Percentiles rank a stretch among this genome's conserved stretches.
Evolutionary conservation across 2,797 vertebrate genomes (phyloP).

Genomic region (Microctenopoma steveboyesi): DNA sequence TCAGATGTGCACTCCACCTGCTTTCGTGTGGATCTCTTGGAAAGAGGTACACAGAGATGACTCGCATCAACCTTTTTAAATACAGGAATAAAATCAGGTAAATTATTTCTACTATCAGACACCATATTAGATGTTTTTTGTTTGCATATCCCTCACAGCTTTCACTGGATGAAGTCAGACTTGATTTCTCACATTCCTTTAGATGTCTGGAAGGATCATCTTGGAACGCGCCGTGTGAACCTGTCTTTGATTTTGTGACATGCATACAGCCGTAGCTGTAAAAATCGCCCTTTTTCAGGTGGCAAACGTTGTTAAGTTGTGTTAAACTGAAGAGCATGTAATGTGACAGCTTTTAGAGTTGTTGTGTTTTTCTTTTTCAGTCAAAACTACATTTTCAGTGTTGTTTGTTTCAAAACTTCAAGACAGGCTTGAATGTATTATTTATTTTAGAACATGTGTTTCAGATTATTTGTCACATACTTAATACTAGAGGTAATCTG

Average conservation of each 20-base stretch:
- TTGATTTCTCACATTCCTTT: slow-evolving; percentile 9
- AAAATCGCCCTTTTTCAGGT: too few relatives aligned
- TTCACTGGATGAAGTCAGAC: slow-evolving; percentile 1
- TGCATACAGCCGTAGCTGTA: too few relatives aligned
- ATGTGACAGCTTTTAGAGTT: slow-evolving; percentile 23
- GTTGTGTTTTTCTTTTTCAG: slow-evolving; percentile 20
- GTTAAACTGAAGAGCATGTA: neutral
- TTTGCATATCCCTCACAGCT: slow-evolving; percentile 1
- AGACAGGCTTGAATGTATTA: slow-evolving; percentile 22
- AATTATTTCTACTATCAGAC: neutral
- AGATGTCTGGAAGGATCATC: slow-evolving; percentile 14
- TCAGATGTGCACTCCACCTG: slow-evolving; percentile 46
- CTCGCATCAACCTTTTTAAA: neutral
- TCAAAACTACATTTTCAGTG: neutral
- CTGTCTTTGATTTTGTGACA: slow-evolving; percentile 3
- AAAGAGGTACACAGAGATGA: slow-evolving; percentile 2
- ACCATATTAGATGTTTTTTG: neutral
- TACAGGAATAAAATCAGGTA: neutral
- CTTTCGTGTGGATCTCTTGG: slow-evolving; percentile 14
- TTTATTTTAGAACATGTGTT: slow-evolving; percentile 45
- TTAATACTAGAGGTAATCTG: slow-evolving; percentile 26
- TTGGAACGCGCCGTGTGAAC: slow-evolving; percentile 1
- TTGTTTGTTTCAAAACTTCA: slow-evolving; percentile 35
- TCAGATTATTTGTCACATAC: slow-evolving; percentile 37
- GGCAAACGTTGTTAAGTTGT: neutral